A percentile compares a stretch with the other conserved stretches of the same genome.
Evolutionary conservation across 1,140 invertebrate genomes (phyloP).

Genomic region (Probaryconus sp.): DNA sequence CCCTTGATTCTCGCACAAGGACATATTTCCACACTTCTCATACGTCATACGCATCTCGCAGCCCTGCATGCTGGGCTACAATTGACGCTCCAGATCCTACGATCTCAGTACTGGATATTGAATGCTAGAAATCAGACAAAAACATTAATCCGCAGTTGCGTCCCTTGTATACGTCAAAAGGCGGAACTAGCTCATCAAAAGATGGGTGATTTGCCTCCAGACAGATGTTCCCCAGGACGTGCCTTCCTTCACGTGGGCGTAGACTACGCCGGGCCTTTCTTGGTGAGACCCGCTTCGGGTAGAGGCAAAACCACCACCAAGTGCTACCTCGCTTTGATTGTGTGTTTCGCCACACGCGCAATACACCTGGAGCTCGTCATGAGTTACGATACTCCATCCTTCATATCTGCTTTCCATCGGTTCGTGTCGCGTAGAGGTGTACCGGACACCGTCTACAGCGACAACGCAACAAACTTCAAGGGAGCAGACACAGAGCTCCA

Average conservation of each 20-base stretch:
- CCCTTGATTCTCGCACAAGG: too few species aligned
- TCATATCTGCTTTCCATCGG: neutral
- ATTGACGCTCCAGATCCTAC: too few species aligned
- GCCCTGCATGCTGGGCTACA: too few species aligned
- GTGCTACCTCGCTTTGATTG: neutral
- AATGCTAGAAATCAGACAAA: too few species aligned
- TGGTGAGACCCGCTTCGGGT: neutral
- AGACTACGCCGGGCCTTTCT: slow-evolving; percentile 2
- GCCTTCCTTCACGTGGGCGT: slow-evolving; percentile 62
- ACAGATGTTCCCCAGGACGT: slow-evolving; percentile 5
- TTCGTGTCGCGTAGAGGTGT: neutral
- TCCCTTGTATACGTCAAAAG: too few species aligned
- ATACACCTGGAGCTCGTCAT: neutral
- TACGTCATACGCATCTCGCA: too few species aligned
- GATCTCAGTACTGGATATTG: too few species aligned
- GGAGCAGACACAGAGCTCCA: neutral
- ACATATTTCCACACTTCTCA: too few species aligned
- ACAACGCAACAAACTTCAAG: neutral
- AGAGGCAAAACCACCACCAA: neutral
- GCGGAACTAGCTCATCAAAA: slow-evolving; percentile 9
- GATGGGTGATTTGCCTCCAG: slow-evolving; percentile 68
- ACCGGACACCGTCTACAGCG: neutral
- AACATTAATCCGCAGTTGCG: too few species aligned
- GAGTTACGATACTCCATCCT: neutral
- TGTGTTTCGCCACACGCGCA: neutral